Evolutionary conservation across 2,888 invertebrate genomes (phyloP).

Genomic region (Limnephilus marmoratus): DNA sequence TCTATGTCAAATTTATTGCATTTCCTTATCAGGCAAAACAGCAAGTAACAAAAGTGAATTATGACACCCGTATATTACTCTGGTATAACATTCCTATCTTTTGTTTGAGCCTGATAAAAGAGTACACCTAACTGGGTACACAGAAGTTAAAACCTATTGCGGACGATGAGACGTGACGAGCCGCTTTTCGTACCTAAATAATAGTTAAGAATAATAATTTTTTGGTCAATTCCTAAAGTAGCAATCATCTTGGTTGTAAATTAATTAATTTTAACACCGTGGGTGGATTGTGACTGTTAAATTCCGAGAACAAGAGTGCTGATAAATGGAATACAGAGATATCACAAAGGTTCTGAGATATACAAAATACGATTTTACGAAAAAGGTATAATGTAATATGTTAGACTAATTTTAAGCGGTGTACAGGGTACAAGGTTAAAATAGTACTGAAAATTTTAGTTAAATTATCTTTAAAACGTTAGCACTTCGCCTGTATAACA

Average conservation of each 20-base stretch:
- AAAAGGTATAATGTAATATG: background rate
- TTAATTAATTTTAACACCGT: background rate
- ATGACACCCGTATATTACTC: background rate
- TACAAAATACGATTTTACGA: background rate
- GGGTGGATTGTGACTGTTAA: background rate
- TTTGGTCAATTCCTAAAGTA: background rate
- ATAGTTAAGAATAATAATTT: background rate
- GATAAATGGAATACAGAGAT: background rate
- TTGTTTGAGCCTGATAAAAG: background rate
- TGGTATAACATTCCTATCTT: background rate
- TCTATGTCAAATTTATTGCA: slow-evolving; percentile 13
- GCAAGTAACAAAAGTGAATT: slow-evolving; percentile 20
- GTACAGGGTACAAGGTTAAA: background rate
- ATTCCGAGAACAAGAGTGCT: background rate
- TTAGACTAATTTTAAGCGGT: background rate
- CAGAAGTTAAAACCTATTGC: background rate
- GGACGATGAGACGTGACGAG: background rate
- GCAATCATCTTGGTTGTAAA: background rate
- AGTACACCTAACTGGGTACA: background rate
- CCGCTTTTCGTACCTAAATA: background rate
- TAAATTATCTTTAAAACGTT: background rate
- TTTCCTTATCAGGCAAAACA: slow-evolving; percentile 33
- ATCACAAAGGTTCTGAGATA: background rate
- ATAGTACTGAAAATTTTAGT: background rate
- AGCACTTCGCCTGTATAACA: background rate